Evolutionary conservation across 2,888 invertebrate species (phyloP), one percentile per base, ranked within the genome.

Genomic region (Cheilosia pagana): DNA sequence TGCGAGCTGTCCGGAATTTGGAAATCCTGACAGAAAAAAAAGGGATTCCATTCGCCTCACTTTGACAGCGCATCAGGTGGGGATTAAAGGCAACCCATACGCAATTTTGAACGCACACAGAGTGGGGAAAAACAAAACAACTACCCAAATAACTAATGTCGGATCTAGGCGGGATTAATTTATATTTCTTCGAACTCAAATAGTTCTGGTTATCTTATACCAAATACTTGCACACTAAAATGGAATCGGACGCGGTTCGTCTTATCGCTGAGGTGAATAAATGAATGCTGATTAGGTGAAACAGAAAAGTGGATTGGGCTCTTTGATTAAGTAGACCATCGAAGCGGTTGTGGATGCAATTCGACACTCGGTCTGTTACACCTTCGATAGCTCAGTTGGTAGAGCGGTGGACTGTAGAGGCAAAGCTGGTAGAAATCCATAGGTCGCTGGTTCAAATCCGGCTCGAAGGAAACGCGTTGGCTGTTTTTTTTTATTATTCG

Each of bases 381-480:
- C 88, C 88, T 88, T 88, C 87, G 88, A 88, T 88, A 88, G 88
- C 88, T 88, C 88, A 88, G 88, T 88, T 88, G 88, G 88, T 88
- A 88, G 88, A 88, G 88, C 87, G 88, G 88, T 88, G 87, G 87
- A 88, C 88, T 88, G 88, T 88, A 88, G 88, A 81, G 67, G 48
- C 48, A 57, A 43, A 28, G 28, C 62, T 12, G 16, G 55, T 85
- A 89, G 90, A 89, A 87, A 94, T 94, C 94, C 94, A 94, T 94
- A 94, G 94, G 94, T 94, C 94, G 93, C 94, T 94, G 94, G 94
- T 94, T 94, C 94, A 94, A 94, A 94, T 94, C 94, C 94, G 94
- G 94, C 93, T 94, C 94, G 94, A 94, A 94, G 93, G 94, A 94
- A 60, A 53, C 16, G 2, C 16, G 2, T 2, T 21, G 23, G 8